These are phyloP conservation scores for Yoshiicerus persimilis DNA, from an alignment of 1,140 invertebrate species.

Conservation along the genomic window DNA sequence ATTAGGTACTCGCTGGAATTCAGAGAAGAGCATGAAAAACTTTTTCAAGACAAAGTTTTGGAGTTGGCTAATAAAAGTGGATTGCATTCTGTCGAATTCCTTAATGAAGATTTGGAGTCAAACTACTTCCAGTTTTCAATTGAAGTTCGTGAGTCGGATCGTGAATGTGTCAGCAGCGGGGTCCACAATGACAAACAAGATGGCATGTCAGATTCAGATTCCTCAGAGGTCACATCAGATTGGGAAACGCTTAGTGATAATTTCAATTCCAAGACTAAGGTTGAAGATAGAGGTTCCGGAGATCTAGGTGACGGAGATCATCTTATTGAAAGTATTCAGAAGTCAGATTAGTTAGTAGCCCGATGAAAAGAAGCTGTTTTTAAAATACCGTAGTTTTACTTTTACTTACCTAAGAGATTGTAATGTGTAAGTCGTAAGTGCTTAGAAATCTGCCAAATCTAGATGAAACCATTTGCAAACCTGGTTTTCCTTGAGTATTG, in stretches of 20 bases:
- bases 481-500: too few relatives aligned
- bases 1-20: conserved; percentile 35
- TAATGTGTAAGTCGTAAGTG: too few relatives aligned
- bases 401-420: too few relatives aligned
- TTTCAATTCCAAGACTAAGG: not conserved
- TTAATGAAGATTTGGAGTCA: not conserved
- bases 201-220: not conserved
- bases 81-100: not conserved
- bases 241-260: not conserved
- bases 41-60: conserved; percentile 24
- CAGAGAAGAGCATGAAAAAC: conserved; percentile 13
- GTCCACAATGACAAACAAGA: not conserved
- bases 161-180: not conserved
- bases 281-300: not conserved
- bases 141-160: not conserved
- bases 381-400: too few relatives aligned
- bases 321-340: not conserved
- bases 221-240: not conserved
- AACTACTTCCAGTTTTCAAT: not conserved
- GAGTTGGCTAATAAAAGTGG: conserved; percentile 14
- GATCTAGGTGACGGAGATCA: not conserved
- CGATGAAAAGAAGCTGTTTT: too few relatives aligned
- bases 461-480: too few relatives aligned
- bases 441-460: too few relatives aligned
- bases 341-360: too few relatives aligned